These are phyloP conservation scores for Podarcis siculus DNA, from an alignment of 2,797 vertebrate genomes.

Conservation along the genomic window DNA sequence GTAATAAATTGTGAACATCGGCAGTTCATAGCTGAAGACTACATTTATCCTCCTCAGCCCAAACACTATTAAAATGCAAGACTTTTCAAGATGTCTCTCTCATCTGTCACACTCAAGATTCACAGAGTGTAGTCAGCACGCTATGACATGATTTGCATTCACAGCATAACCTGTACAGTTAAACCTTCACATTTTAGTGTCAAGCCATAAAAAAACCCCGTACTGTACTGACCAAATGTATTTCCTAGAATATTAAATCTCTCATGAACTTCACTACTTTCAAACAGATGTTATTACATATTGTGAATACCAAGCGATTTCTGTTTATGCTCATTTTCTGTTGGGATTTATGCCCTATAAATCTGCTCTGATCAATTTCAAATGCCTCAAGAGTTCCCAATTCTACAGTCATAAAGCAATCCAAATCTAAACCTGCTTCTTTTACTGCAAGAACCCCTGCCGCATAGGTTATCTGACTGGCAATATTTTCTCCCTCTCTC, in stretches of 20 bases:
- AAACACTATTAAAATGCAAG: constrained; percentile 53
- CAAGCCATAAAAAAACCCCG: constrained; percentile 29
- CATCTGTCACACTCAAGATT: constrained; percentile 51
- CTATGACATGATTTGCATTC: constrained; percentile 53
- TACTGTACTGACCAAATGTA: constrained; percentile 43
- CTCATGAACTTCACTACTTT: constrained; percentile 55
- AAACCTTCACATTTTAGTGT: constrained; percentile 50
- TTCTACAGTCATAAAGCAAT: neutral
- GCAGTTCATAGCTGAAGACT: constrained; percentile 70
- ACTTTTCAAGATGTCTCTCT: constrained; percentile 64
- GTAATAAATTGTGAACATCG: constrained; percentile 56
- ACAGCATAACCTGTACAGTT: constrained; percentile 44
- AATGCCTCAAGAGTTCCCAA: neutral
- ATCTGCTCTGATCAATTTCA: neutral
- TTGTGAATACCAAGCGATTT: constrained; percentile 65
- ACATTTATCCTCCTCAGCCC: constrained; percentile 70
- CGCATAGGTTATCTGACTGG: neutral
- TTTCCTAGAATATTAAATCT: constrained; percentile 56
- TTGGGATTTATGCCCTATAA: neutral
- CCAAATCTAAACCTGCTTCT: neutral
- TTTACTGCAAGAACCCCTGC: neutral
- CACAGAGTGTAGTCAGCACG: constrained; percentile 30
- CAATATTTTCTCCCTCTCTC: neutral
- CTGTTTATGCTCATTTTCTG: constrained; percentile 57
- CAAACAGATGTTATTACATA: constrained; percentile 64